Conservation (phyloP, 2,797 vertebrate genomes). For the Enteromius mattozi region DNA sequence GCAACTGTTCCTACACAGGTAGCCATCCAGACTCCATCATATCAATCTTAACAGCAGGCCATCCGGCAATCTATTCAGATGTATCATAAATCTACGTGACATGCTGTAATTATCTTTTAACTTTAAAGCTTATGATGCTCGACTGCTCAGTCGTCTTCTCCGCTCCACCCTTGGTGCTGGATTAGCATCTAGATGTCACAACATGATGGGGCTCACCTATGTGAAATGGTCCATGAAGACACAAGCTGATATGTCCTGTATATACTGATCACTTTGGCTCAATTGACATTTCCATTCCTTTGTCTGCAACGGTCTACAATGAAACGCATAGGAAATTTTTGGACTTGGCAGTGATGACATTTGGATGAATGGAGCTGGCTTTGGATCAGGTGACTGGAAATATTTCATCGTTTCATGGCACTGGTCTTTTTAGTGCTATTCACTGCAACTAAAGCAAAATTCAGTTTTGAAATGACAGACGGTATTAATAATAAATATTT, state of each 20-base stretch:
- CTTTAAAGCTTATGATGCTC: constrained; percentile 16
- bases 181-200: constrained; percentile 32
- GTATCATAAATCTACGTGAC: constrained; percentile 16
- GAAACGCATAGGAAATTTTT: constrained; percentile 2
- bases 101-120: constrained; percentile 23
- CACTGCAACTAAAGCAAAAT: constrained; percentile 2
- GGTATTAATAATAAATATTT: background rate
- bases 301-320: constrained; percentile 11
- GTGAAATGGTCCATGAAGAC: constrained; percentile 42
- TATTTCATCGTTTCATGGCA: background rate
- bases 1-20: constrained; percentile 8
- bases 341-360: constrained; percentile 35
- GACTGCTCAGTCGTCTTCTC: constrained; percentile 8
- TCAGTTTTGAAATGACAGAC: background rate
- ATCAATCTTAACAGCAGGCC: constrained; percentile 31
- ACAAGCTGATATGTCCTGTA: constrained; percentile 40
- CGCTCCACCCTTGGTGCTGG: constrained; percentile 14
- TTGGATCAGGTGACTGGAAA: constrained; percentile 23
- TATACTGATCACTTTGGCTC: constrained; percentile 42
- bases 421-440: background rate
- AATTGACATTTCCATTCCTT: constrained; percentile 33
- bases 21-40: background rate
- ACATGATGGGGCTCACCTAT: constrained; percentile 11
- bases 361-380: constrained; percentile 37
- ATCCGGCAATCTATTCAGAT: constrained; percentile 3